Evolutionary conservation across 2,797 vertebrate genomes (phyloP), one percentile per base, ranked within the genome.

Genomic region (Poeciliopsis turneri): DNA sequence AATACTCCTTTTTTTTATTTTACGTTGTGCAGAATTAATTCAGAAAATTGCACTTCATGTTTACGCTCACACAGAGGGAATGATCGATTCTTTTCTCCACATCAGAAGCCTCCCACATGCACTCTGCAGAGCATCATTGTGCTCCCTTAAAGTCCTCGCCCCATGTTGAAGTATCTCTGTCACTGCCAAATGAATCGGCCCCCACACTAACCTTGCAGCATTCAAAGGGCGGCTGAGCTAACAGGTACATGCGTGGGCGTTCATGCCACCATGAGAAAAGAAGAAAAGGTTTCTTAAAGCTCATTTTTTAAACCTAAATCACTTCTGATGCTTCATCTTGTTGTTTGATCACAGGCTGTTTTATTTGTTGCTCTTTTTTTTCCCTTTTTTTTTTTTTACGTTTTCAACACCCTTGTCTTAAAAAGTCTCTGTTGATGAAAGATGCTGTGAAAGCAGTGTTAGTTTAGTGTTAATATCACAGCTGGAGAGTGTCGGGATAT

Each of bases 91-190:
- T 70, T 77, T 46, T 43, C 68, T 82, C 73, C 41, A 47, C 72
- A 78, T 80, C 83, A 79, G 82, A 81, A 78, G 78, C 86, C 92
- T 88, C 92, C 93, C 90, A 94, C 94, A 75, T 89, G 79, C 86
- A 75, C 91, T 92, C 80, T 66, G 81, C 80, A 61, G 80, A 86
- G 86, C 82, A 25, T 76, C 87, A 90, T 91, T 92, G 85, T 92
- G 82, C 82, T 90, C 87, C 84, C 78, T 85, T 74, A 88, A 92
- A 87, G 89, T 90, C 87, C 89, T 88, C 53, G 81, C 74, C 83
- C 64, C 70, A 81, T 79, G 84, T 47, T 91, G 85, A 91, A 93
- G 91, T 87, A 88, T 93, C 90, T 89, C 87, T 92, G 86, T 92
- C 90, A 82, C 73, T 82, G 89, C 86, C 79, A 39, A 86, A 82